Evolutionary conservation across 2,113 vertebrate species (phyloP).

Genomic region (Xenopus laevis): DNA sequence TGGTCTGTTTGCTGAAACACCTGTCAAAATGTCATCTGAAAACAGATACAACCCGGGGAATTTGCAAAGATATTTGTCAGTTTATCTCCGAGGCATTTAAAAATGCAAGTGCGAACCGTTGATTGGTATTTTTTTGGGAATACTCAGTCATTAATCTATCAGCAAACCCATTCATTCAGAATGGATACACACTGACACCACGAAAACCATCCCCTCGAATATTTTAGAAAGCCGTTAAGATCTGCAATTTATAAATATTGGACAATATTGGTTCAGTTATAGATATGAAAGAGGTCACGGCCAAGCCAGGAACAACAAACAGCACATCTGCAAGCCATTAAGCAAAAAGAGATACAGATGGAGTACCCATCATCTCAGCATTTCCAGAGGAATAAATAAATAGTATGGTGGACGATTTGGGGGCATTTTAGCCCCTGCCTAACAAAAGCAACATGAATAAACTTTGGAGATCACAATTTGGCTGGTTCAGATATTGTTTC

Average conservation of each 20-base stretch:
- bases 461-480: too few species aligned
- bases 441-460: too few species aligned
- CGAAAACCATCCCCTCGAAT: neutral
- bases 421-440: too few species aligned
- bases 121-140: conserved; percentile 44
- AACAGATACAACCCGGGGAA: conserved; percentile 21
- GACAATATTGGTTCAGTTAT: neutral
- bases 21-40: conserved; percentile 41
- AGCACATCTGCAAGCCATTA: neutral
- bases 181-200: conserved; percentile 8
- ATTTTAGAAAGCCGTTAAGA: neutral
- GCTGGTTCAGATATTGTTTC: too few species aligned
- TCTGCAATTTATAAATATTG: neutral
- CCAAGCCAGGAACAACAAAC: neutral
- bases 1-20: conserved; percentile 21
- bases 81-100: conserved; percentile 43
- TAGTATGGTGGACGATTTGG: too few species aligned
- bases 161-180: conserved; percentile 14
- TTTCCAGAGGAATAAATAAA: too few species aligned
- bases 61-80: conserved; percentile 40
- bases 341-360: conserved; percentile 3
- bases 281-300: neutral
- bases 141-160: conserved; percentile 35
- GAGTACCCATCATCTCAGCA: too few species aligned
- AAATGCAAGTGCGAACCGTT: conserved; percentile 32